Conservation (phyloP, 2,888 invertebrate species). For the Linnaemya vulpina region DNA sequence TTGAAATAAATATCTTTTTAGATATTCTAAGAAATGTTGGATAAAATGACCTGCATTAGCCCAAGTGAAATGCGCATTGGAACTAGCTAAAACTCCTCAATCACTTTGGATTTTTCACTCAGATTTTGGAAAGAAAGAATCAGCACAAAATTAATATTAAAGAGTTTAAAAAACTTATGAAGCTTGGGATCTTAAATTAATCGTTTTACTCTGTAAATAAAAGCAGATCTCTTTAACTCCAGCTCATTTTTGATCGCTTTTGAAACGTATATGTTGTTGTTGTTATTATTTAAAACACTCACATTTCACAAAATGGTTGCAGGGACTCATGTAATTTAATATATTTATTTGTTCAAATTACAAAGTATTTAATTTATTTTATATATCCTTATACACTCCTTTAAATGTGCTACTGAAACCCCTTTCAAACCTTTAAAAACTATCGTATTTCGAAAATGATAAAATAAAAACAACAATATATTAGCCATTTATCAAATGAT, state of each 20-base stretch:
- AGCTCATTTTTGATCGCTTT: background rate
- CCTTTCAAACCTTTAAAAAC: background rate
- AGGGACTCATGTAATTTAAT: background rate
- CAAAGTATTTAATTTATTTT: background rate
- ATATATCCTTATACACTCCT: background rate
- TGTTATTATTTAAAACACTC: background rate
- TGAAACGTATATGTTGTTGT: background rate
- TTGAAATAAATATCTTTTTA: too few species aligned
- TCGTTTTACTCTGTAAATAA: too few species aligned
- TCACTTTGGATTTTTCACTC: too few species aligned
- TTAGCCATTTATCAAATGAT: conserved; percentile 11
- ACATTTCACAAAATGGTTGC: background rate
- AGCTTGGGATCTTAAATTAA: too few species aligned
- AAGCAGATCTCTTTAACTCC: background rate
- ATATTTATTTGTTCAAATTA: background rate
- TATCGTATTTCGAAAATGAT: background rate
- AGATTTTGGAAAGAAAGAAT: too few species aligned
- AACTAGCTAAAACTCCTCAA: too few species aligned
- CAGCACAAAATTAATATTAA: too few species aligned
- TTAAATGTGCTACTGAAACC: background rate
- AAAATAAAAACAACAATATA: background rate
- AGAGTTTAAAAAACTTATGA: too few species aligned
- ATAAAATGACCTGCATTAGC: too few species aligned
- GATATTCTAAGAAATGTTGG: too few species aligned
- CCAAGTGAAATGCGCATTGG: too few species aligned